A percentile compares a stretch with the other conserved stretches of the same genome.
These are phyloP conservation scores for Cephus runcator DNA, from an alignment of 2,888 invertebrate species.

Conservation along the genomic window DNA sequence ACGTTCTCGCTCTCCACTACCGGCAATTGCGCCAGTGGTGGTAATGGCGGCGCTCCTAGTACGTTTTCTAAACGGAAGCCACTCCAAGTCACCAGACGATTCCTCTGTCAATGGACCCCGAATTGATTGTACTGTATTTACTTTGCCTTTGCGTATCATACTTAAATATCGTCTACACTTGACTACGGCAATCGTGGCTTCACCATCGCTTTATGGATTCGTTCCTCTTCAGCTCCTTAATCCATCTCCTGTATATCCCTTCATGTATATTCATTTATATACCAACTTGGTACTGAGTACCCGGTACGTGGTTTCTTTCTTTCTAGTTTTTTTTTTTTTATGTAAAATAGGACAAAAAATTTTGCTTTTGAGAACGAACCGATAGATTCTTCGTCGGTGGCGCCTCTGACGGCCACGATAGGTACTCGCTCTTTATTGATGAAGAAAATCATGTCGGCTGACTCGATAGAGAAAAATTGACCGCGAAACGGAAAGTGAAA, in stretches of 20 bases:
- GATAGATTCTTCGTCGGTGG: background rate
- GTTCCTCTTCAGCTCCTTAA: background rate
- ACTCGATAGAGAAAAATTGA: background rate
- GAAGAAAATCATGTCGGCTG: background rate
- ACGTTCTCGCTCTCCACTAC: conserved; percentile 13
- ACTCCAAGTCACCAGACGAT: conserved; percentile 40
- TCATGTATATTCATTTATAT: background rate
- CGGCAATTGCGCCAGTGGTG: conserved; percentile 30
- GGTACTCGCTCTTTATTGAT: background rate
- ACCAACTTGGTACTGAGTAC: background rate
- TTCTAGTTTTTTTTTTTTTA: background rate
- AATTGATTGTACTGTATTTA: conserved; percentile 45
- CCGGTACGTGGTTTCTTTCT: background rate
- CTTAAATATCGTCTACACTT: background rate
- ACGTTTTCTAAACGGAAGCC: conserved; percentile 34
- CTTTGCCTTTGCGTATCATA: background rate
- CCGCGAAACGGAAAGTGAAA: background rate
- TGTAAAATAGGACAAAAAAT: background rate
- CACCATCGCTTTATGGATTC: background rate
- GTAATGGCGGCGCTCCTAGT: conserved; percentile 33
- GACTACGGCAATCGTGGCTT: background rate
- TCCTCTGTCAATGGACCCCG: conserved; percentile 30
- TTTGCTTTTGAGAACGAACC: background rate
- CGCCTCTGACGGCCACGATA: background rate
- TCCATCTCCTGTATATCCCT: background rate